A percentile compares a stretch with the other conserved stretches of the same genome.
Conservation (phyloP, 1,140 invertebrate species). For the Delia radicum region DNA sequence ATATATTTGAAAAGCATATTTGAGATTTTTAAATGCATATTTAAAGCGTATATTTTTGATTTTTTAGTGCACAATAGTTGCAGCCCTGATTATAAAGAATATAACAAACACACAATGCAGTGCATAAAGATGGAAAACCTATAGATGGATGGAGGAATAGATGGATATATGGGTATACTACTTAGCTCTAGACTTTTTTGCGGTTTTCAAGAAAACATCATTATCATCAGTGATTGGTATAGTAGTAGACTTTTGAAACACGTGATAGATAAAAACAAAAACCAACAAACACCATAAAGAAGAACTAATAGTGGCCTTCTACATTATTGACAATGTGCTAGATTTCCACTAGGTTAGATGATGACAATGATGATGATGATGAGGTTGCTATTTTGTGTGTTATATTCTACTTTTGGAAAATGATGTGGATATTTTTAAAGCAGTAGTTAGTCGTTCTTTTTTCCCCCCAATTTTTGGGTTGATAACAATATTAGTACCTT, state of each 20-base stretch:
- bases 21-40: no score
- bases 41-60: no score
- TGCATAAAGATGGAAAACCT: no score
- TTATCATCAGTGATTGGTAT: background rate
- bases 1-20: no score
- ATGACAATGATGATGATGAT: background rate
- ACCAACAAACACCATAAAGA: background rate
- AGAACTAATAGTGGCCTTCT: background rate
- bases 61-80: no score
- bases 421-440: no score
- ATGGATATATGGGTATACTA: no score
- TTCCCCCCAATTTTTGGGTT: background rate
- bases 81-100: no score
- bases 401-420: background rate
- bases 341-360: background rate
- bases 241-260: background rate
- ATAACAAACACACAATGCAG: no score
- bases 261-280: background rate
- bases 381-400: background rate
- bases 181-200: no score
- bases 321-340: background rate
- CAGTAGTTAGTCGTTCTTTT: no score
- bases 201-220: slow-evolving; percentile 1
- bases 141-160: background rate
- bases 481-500: background rate